Base-by-base conservation (phyloP, 2,797 vertebrate genomes). In the Hafferia zeledoni region DNA sequence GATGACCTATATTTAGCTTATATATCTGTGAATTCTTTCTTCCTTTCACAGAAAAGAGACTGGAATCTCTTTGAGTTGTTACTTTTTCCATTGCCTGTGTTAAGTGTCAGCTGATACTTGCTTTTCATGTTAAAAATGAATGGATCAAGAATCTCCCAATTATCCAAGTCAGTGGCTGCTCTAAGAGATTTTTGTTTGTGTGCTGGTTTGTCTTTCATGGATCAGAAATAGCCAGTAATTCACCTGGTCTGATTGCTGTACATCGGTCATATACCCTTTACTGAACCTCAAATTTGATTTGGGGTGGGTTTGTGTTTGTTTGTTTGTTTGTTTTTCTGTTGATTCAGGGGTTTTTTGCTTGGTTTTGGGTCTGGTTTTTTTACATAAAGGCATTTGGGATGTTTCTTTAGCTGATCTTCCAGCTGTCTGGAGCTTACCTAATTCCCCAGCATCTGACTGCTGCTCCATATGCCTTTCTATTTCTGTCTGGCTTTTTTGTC, bases 21-120 rank as follows among this genome's bases (percentile, higher is more conserved):
- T 33, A 28, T 53, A 22, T 49, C 64, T 80, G 60, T 71, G 85
- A 86, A 49, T 84, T 83, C 64, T 43, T 68, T 57, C 65, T 93
- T 74, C 74, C 63, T 79, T 65, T 59, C 4, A 5, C 60, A 59
- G 44, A 77, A 91, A 83, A 68, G 68, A 90, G 71, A 55, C 46
- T 77, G 81, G 72, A 74, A 70, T 76, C 39, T 87, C 50, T 92
- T 92, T n/a, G 88, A 75, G 50, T 61, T 71, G 57, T 88, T 94
- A 68, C 20, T 64, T 92, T 76, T 80, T 24, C 59, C 8, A 0
- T 24, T 83, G 75, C 63, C n/a, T 72, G 3, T 18, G 27, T 56
- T 60, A 55, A 39, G 47, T 67, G 75, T 90, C 92, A 96, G 81
- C 86, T 89, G 67, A 75, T 87, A 27, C 30, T 74, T 31, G 56